These are phyloP conservation scores for Xenopus petersii DNA, from an alignment of 2,797 vertebrate species.

Conservation along the genomic window DNA sequence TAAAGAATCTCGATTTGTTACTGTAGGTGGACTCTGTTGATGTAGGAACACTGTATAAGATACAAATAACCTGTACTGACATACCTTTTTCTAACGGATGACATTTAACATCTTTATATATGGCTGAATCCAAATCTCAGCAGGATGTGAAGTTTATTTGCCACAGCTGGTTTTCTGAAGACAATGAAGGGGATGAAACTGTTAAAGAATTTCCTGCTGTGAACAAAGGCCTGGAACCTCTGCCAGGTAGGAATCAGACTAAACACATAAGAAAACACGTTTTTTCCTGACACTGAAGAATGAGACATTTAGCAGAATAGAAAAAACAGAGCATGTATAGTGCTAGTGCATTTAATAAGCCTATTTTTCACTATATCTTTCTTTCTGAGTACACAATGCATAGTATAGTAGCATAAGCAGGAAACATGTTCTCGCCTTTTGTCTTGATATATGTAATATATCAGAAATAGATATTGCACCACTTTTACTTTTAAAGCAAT, in stretches of 20 bases:
- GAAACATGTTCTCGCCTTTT: no score
- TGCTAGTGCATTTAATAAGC: no score
- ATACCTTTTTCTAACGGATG: conserved; percentile 52
- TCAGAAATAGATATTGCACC: no score
- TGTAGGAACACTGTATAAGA: conserved; percentile 56
- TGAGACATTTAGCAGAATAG: no score
- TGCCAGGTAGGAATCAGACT: conserved; percentile 52
- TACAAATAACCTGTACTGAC: conserved; percentile 51
- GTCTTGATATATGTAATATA: no score
- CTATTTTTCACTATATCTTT: no score
- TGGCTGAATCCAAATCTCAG: conserved; percentile 53
- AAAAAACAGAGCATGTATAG: no score
- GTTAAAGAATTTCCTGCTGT: conserved; percentile 57
- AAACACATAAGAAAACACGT: no score
- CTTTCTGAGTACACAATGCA: no score
- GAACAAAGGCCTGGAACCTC: conserved; percentile 48
- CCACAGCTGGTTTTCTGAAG: conserved; percentile 53
- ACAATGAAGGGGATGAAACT: conserved; percentile 46
- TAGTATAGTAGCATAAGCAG: no score
- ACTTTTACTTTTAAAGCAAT: no score
- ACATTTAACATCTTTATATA: conserved; percentile 58
- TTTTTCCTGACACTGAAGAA: no score
- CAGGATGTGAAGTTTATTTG: conserved; percentile 56
- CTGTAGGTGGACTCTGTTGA: conserved; percentile 52
- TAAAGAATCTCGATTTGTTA: not conserved